These are phyloP conservation scores for Notodonta dromedarius DNA, from an alignment of 2,888 invertebrate species.

Conservation along the genomic window DNA sequence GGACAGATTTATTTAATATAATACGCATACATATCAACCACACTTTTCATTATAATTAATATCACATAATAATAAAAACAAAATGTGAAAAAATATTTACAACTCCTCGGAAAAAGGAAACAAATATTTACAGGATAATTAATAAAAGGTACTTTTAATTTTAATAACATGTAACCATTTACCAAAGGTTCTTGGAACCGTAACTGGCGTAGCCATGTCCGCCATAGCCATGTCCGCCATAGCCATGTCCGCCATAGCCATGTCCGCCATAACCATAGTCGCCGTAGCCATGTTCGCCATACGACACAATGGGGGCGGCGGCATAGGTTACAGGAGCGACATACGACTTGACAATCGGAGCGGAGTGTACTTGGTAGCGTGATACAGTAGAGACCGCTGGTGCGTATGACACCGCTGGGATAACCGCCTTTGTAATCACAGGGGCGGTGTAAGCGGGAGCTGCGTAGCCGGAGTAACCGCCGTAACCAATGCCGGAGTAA, in stretches of 20 bases:
- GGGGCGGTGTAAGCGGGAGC: constrained; percentile 42
- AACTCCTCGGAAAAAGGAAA: neutral
- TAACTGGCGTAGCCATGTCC: constrained; percentile 24
- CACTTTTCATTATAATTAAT: neutral
- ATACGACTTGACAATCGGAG: constrained; percentile 50
- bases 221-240: constrained; percentile 29
- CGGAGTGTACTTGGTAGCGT: constrained; percentile 55
- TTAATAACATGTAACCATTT: constrained; percentile 13
- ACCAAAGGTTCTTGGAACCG: constrained; percentile 56
- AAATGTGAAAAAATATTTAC: neutral
- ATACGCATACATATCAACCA: constrained; percentile 1
- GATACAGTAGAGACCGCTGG: constrained; percentile 58
- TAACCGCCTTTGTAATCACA: constrained; percentile 42
- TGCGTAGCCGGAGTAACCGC: constrained; percentile 43
- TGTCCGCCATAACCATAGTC: constrained; percentile 19
- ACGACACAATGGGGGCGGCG: constrained; percentile 17
- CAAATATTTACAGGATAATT: neutral
- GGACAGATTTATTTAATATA: constrained; percentile 28
- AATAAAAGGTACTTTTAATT: neutral
- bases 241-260: constrained; percentile 38
- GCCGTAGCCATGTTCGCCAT: constrained; percentile 12
- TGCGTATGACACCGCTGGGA: constrained; percentile 47
- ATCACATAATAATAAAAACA: neutral
- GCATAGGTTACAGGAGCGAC: constrained; percentile 45
- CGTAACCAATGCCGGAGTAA: constrained; percentile 43